Evolutionary conservation across 2,888 invertebrate genomes (phyloP), one percentile per base, ranked within the genome.

Genomic region (Drosophila birchii): DNA sequence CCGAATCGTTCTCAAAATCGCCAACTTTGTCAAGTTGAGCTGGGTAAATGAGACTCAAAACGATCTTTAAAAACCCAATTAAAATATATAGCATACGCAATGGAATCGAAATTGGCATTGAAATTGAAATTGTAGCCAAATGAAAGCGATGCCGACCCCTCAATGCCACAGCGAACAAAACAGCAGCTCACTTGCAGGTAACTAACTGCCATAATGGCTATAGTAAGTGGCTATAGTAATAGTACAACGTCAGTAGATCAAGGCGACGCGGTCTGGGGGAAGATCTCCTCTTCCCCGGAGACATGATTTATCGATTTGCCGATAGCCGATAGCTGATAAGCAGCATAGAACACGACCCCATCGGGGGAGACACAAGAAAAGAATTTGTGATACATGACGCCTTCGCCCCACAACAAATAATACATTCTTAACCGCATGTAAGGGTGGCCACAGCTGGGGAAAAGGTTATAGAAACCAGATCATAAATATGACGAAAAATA

Each of bases 71-170:
- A 72, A 72, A 6, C 72, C 66, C 34, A 60, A 81, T 77, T 76
- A 59, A 79, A 69, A 36, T 59, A 39, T 59, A 56, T 59, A 47
- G 32, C 44, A 23, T 54, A 66, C 47, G 66, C 45, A 75, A 20
- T 69, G 81, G 62, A 74, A 80, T 63, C 76, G 60, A 34, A 76
- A 73, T 67, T 36, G 64, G 32, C 76, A 80, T 64, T 78, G 60
- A 18, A 76, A 70, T 64, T 36, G 64, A 32, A 64, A 49, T 67
- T 49, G 56, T 68, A 56, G 67, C 47, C 54, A 64, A 49, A 64
- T 49, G 78, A 77, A 82, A 85, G 70, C 62, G 78, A 85, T 82
- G 69, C 78, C 63, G 45, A 67, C 56, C 49, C 34, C 60, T 71
- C 86, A 82, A 82, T 85, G 81, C 38, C 83, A 53, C 51, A 75